phyloP scores from a whole-genome alignment of 1,140 invertebrate genomes.

The Aphelenchoides besseyi region DNA sequence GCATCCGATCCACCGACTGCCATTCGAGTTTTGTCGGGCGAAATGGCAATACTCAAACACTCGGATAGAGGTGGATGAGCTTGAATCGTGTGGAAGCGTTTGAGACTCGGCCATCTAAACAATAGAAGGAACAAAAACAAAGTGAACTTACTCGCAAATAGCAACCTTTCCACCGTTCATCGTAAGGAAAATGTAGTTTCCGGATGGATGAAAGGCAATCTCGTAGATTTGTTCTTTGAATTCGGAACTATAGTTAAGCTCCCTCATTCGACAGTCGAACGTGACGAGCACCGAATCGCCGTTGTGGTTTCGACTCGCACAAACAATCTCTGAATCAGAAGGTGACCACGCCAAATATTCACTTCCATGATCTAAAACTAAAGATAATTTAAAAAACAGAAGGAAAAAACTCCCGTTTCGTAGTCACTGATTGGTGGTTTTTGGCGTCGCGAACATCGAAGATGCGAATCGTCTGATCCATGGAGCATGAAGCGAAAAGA shows the following conservation, averaged over 20 bases:
- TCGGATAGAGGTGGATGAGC: constrained; percentile 49
- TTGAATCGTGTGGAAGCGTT: constrained; percentile 38
- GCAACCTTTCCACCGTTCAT: constrained; percentile 42
- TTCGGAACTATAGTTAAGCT: constrained; percentile 9
- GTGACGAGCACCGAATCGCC: constrained; percentile 7
- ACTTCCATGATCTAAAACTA: constrained; percentile 5
- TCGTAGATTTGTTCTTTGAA: constrained; percentile 47
- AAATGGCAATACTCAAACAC: constrained; percentile 38
- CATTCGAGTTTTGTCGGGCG: constrained; percentile 35
- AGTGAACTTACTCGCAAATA: constrained; percentile 33
- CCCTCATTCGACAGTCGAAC: not conserved
- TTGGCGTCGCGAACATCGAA: constrained; percentile 39
- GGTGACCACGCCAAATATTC: constrained; percentile 36
- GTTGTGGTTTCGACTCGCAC: not conserved
- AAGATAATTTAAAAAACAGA: constrained; percentile 30
- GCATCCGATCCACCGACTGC: constrained; percentile 42
- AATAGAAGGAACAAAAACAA: not conserved
- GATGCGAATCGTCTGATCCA: constrained; percentile 43
- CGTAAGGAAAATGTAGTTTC: constrained; percentile 39
- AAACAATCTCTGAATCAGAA: constrained; percentile 15
- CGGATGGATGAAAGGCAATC: constrained; percentile 44
- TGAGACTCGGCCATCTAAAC: constrained; percentile 41
- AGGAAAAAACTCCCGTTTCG: constrained; percentile 21
- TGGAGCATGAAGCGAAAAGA: constrained; percentile 45
- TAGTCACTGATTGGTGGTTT: constrained; percentile 25